A percentile compares a stretch with the other conserved stretches of the same genome.
Conservation (phyloP, 2,888 invertebrate species). For the Baccha elongata region DNA sequence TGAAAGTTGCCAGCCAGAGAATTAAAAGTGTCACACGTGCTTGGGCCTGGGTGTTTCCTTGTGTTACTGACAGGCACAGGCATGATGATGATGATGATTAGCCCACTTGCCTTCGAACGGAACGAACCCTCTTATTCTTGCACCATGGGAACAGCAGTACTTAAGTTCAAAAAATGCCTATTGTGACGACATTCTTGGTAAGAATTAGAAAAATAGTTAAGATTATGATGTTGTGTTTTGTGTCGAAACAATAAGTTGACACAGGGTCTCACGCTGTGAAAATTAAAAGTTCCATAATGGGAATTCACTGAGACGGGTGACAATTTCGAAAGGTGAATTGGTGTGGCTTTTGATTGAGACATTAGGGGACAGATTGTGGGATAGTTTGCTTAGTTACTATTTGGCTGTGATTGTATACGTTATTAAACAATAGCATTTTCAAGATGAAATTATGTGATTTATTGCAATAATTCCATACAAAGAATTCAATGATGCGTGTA, state of each 20-base stretch:
- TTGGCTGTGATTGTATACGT: conserved; percentile 28
- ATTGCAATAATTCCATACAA: conserved; percentile 16
- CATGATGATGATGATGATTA: conserved; percentile 47
- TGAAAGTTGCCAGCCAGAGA: conserved; percentile 38
- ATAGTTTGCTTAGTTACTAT: background rate
- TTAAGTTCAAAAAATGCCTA: conserved; percentile 32
- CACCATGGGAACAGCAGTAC: conserved; percentile 45
- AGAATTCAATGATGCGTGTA: background rate
- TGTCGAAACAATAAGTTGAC: conserved; percentile 34
- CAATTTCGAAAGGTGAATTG: conserved; percentile 33
- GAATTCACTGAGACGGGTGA: conserved; percentile 27
- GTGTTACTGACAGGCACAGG: conserved; percentile 28
- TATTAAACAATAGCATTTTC: conserved; percentile 51
- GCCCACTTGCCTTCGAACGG: conserved; percentile 12
- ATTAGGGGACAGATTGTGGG: conserved; percentile 37
- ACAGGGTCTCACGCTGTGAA: conserved; percentile 53
- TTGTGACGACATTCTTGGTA: conserved; percentile 44
- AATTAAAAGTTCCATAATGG: conserved; percentile 60
- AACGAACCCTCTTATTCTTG: conserved; percentile 13
- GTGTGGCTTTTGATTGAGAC: conserved; percentile 65
- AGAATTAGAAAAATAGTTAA: conserved; percentile 28
- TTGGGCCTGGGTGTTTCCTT: conserved; percentile 39
- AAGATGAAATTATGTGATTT: conserved; percentile 40
- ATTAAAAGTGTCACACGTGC: conserved; percentile 71
- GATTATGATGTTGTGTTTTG: conserved; percentile 34